Evolutionary conservation across 2,113 vertebrate species (phyloP).

Genomic region (Polyodon spathula): DNA sequence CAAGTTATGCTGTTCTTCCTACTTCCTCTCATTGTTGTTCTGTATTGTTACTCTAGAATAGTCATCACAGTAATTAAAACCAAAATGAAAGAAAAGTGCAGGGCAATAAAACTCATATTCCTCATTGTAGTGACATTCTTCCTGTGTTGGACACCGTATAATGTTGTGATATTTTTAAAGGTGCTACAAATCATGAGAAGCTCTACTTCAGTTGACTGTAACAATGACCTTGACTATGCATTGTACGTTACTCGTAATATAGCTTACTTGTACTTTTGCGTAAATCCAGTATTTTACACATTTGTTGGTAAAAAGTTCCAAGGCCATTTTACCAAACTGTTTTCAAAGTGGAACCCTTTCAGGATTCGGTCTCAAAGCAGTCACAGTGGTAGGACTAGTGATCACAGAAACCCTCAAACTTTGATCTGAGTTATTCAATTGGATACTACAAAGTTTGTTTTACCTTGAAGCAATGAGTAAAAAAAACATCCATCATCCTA

Average conservation of each 20-base stretch:
- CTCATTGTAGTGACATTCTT: slow-evolving; percentile 56
- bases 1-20: slow-evolving; percentile 60
- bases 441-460: too few relatives aligned
- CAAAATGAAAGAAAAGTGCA: slow-evolving; percentile 49
- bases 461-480: too few relatives aligned
- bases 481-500: too few relatives aligned
- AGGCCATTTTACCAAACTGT: slow-evolving; percentile 47
- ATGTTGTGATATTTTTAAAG: slow-evolving; percentile 47
- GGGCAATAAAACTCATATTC: slow-evolving; percentile 55
- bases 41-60: slow-evolving; percentile 56
- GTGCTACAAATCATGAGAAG: slow-evolving; percentile 25
- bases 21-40: slow-evolving; percentile 47
- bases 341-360: slow-evolving; percentile 40
- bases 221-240: slow-evolving; percentile 36
- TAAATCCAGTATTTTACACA: slow-evolving; percentile 60
- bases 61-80: slow-evolving; percentile 48
- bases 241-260: slow-evolving; percentile 50
- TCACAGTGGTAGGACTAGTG: slow-evolving; percentile 44
- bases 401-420: slow-evolving; percentile 39
- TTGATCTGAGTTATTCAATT: too few relatives aligned
- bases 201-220: neutral
- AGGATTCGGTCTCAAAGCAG: slow-evolving; percentile 31
- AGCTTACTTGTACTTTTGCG: slow-evolving; percentile 58
- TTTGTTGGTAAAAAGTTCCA: slow-evolving; percentile 65
- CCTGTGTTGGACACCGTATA: slow-evolving; percentile 60